A percentile compares a stretch with the other conserved stretches of the same genome.
phyloP scores from a whole-genome alignment of 2,797 vertebrate species.

The Kryptopterus vitreolus region DNA sequence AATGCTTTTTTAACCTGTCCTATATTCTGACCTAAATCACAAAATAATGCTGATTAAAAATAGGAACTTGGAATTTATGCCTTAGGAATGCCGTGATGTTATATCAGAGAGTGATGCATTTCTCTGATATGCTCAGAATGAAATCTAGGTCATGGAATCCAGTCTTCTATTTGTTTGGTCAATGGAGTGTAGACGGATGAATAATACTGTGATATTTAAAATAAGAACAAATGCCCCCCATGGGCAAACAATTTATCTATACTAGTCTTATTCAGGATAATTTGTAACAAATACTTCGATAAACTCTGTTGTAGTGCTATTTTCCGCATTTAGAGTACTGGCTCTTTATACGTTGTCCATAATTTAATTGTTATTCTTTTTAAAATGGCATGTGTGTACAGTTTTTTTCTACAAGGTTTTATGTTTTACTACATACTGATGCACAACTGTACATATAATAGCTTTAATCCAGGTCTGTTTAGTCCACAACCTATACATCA shows the following conservation, averaged over 20 bases:
- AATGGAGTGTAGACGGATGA: background rate
- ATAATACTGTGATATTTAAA: background rate
- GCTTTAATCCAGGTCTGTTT: background rate
- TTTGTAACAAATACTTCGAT: background rate
- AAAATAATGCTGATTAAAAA: slow-evolving; percentile 52
- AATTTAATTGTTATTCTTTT: background rate
- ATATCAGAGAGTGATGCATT: background rate
- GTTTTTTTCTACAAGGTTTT: background rate
- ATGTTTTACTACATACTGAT: background rate
- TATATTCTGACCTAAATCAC: slow-evolving; percentile 61
- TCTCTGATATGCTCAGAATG: background rate
- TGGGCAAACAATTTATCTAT: background rate
- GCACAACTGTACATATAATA: background rate
- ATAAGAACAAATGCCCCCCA: background rate
- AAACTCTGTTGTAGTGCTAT: background rate
- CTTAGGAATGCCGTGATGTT: slow-evolving; percentile 21
- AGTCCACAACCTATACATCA: background rate
- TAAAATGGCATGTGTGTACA: background rate
- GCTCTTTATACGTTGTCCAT: background rate
- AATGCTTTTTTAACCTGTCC: slow-evolving; percentile 47
- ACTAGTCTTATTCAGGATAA: background rate
- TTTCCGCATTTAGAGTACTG: background rate
- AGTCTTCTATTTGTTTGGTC: background rate
- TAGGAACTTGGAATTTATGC: slow-evolving; percentile 25
- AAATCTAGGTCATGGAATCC: slow-evolving; percentile 14